A percentile compares a stretch with the other conserved stretches of the same genome.
Evolutionary conservation across 2,888 invertebrate genomes (phyloP).

Genomic region (Agrotis ipsilon): DNA sequence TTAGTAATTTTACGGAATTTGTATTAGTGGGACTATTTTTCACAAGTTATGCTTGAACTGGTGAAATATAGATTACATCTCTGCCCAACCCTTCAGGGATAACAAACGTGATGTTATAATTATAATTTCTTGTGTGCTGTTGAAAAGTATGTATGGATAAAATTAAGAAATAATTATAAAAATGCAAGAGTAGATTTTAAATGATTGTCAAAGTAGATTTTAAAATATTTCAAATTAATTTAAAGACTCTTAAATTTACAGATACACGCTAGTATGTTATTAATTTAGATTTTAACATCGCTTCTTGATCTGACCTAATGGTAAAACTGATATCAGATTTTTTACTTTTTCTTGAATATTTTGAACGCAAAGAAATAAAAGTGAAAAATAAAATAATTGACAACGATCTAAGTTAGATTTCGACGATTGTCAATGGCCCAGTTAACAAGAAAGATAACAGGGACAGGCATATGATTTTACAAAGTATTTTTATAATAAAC

Average conservation of each 20-base stretch:
- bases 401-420: too few species aligned
- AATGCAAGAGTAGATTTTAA: slow-evolving; percentile 2
- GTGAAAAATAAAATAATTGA: too few species aligned
- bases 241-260: neutral
- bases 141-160: neutral
- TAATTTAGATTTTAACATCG: neutral
- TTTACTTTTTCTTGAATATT: neutral
- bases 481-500: too few species aligned
- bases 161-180: neutral
- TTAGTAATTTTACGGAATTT: too few species aligned
- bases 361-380: too few species aligned
- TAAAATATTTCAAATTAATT: neutral
- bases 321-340: neutral
- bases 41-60: neutral
- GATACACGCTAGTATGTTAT: slow-evolving; percentile 21
- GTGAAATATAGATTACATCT: neutral
- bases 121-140: neutral
- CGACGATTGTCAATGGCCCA: too few species aligned
- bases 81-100: neutral
- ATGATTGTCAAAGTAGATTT: slow-evolving; percentile 3
- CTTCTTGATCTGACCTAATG: too few species aligned
- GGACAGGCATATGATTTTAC: too few species aligned
- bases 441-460: too few species aligned
- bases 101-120: neutral
- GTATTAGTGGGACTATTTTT: too few species aligned